Base-by-base conservation (phyloP, 1,140 invertebrate genomes). In the Scaptomyza graminum region DNA sequence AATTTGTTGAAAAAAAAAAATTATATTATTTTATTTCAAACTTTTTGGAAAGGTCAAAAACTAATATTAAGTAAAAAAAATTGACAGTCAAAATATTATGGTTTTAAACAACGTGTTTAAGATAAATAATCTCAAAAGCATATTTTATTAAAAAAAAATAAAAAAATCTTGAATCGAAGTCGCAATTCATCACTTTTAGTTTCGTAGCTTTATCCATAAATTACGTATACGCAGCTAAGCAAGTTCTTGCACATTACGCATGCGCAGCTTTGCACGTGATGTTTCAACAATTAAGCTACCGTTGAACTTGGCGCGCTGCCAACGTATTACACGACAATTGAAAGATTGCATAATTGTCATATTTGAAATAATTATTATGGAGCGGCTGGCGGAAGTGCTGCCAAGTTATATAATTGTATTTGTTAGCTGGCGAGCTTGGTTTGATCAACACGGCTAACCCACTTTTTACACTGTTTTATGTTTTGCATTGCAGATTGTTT, bases 271-370 rank as follows among this genome's bases (percentile, higher is more conserved):
- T 69, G 59, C 69, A 64, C 44, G 55, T 43, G 18, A 46, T 51
- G 31, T 25, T 64, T 8, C 57, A 34, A 9, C 34, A 15, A 52
- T 49, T 72, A 39, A 47, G 61, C 43, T 68, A 64, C 55, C 63
- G 76, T 59, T 88, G 83, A 87, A 87, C 78, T 82, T 87, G 82
- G 82, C 82, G 50, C 44, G 9, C 34, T 51, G 82, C 82, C 82
- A 71, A 57, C 52, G n/a, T 63, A 44, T 52, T 34, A 44, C 59
- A 71, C 31, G 43, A 50, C 46, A 63, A 65, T 69, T 77, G 74
- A 65, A 57, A 66, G 44, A 76, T 87, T 87, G 79, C 82, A 79
- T 79, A 87, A 87, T 88, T 82, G 74, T 87, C 77, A 85, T 85
- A 87, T 77, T 71, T 51, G 46, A 59, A 85, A 84, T 34, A 46